Conservation (phyloP, 2,888 invertebrate genomes). For the Gymnocheta viridis region DNA sequence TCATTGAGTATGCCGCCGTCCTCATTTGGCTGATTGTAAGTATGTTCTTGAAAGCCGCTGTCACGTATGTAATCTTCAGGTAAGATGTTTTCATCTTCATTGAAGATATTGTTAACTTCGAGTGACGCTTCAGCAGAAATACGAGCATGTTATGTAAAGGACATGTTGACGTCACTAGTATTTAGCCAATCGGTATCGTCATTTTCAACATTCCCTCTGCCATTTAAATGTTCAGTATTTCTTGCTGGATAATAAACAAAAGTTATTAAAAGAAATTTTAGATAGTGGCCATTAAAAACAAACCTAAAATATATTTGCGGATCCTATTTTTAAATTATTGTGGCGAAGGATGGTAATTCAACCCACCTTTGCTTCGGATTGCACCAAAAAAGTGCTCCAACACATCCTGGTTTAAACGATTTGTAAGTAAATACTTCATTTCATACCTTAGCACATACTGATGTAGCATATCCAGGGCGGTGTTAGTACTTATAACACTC, state of each 20-base stretch:
- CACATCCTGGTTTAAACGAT: slow-evolving; percentile 8
- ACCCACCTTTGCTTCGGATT: slow-evolving; percentile 15
- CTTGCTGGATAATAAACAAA: background rate
- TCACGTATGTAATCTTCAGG: background rate
- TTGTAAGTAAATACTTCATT: slow-evolving; percentile 13
- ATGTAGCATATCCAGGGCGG: slow-evolving; percentile 18
- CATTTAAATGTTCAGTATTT: slow-evolving; percentile 6
- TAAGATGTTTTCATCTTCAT: background rate
- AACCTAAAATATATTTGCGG: slow-evolving; percentile 41
- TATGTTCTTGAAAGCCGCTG: background rate
- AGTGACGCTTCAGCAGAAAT: background rate
- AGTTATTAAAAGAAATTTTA: background rate
- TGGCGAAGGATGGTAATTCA: slow-evolving; percentile 30
- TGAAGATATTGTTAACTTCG: background rate
- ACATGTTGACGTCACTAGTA: background rate
- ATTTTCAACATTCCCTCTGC: background rate
- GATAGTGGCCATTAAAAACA: too few species aligned
- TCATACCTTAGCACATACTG: background rate
- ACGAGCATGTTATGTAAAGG: background rate
- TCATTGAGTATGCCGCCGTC: background rate
- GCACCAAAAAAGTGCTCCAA: background rate
- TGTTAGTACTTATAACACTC: slow-evolving; percentile 51
- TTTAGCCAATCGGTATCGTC: slow-evolving; percentile 4
- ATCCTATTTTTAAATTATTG: slow-evolving; percentile 39
- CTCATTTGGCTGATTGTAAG: too few species aligned